Evolutionary conservation across 2,888 invertebrate species (phyloP).

Genomic region (Calameuta idolon): DNA sequence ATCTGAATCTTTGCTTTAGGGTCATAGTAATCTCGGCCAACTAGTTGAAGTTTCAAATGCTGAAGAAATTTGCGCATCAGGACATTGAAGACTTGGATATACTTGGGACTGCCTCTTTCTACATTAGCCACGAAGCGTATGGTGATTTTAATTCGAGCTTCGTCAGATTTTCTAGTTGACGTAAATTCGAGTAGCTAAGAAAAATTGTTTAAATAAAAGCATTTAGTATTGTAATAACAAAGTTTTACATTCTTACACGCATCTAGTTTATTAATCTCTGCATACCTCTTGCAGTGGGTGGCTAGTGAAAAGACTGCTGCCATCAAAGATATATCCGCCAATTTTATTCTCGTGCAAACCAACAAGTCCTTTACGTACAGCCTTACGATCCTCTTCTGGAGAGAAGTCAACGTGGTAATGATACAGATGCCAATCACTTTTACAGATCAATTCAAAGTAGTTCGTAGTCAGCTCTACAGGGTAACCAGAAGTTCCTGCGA

Average conservation of each 20-base stretch:
- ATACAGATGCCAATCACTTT: slow-evolving; percentile 78
- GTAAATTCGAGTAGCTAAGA: slow-evolving; percentile 72
- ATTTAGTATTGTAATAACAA: no score
- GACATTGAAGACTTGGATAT: slow-evolving; percentile 83
- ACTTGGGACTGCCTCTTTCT: slow-evolving; percentile 75
- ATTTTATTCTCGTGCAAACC: slow-evolving; percentile 70
- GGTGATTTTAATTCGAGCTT: slow-evolving; percentile 70
- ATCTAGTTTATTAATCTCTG: no score
- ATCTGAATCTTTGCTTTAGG: slow-evolving; percentile 72
- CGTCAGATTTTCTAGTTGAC: slow-evolving; percentile 71
- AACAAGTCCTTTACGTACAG: slow-evolving; percentile 73
- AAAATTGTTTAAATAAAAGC: not conserved
- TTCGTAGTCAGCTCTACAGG: slow-evolving; percentile 73
- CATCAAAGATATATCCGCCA: slow-evolving; percentile 82
- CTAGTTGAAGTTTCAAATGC: slow-evolving; percentile 74
- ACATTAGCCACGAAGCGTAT: slow-evolving; percentile 75
- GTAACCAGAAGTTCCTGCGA: slow-evolving; percentile 61
- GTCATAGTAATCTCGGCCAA: slow-evolving; percentile 82
- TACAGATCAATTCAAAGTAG: slow-evolving; percentile 76
- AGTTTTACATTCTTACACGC: no score
- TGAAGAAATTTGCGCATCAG: slow-evolving; percentile 78
- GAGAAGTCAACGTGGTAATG: slow-evolving; percentile 82
- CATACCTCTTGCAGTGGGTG: slow-evolving; percentile 65
- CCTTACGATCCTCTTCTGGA: slow-evolving; percentile 78
- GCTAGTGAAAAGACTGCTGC: slow-evolving; percentile 76